Percentiles rank a stretch among this genome's conserved stretches.
Conservation (phyloP, 2,113 vertebrate genomes). For the Strix uralensis region DNA sequence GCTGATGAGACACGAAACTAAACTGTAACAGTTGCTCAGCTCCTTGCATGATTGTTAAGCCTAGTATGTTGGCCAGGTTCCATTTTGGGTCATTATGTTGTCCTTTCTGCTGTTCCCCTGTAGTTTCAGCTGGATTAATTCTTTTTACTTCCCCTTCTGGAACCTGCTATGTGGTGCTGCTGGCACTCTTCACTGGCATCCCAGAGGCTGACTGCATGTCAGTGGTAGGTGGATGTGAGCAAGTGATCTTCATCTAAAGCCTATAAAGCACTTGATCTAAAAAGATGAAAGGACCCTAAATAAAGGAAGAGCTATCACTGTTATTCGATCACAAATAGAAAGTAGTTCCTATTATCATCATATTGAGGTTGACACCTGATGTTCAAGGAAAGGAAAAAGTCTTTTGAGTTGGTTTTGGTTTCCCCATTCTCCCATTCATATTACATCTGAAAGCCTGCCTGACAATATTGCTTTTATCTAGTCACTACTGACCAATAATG, state of each 20-base stretch:
- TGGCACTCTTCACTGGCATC: slow-evolving; percentile 40
- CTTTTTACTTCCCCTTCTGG: slow-evolving; percentile 21
- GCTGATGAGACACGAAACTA: slow-evolving; percentile 36
- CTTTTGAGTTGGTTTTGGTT: slow-evolving; percentile 9
- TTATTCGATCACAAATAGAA: slow-evolving; percentile 10
- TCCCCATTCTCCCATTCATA: slow-evolving; percentile 28
- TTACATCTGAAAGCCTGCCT: slow-evolving; percentile 27
- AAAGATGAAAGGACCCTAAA: slow-evolving; percentile 39
- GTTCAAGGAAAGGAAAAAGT: neutral
- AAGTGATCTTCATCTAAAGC: slow-evolving; percentile 27
- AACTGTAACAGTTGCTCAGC: slow-evolving; percentile 36
- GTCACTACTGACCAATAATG: slow-evolving; percentile 55
- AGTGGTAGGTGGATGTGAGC: neutral
- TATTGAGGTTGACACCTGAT: neutral
- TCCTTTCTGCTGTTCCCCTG: slow-evolving; percentile 35
- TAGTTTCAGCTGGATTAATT: slow-evolving; percentile 50
- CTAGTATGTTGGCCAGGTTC: slow-evolving; percentile 19
- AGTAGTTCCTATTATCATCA: slow-evolving; percentile 3
- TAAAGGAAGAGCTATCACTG: slow-evolving; percentile 20
- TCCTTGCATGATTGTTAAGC: slow-evolving; percentile 31
- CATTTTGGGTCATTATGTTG: slow-evolving; percentile 53
- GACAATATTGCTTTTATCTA: slow-evolving; percentile 38
- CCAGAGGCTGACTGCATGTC: slow-evolving; percentile 12
- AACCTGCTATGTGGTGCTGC: neutral
- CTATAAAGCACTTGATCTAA: slow-evolving; percentile 47